Conservation (phyloP, 1,140 invertebrate species). For the Propsilocerus akamusi region DNA sequence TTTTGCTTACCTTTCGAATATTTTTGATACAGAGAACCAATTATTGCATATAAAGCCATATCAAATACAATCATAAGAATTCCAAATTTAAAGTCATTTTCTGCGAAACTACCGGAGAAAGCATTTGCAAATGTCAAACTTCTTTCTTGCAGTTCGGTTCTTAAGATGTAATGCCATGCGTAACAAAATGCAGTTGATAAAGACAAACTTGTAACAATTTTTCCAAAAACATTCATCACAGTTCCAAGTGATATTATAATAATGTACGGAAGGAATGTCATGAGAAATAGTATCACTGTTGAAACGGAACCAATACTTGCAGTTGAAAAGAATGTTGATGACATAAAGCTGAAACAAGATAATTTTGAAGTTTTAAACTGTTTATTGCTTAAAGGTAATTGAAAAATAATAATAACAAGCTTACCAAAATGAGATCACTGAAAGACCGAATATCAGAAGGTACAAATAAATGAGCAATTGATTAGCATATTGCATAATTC, state of each 20-base stretch:
- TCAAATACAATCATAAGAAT: conserved; percentile 28
- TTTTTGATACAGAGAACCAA: conserved; percentile 22
- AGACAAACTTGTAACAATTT: conserved; percentile 28
- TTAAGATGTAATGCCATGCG: conserved; percentile 33
- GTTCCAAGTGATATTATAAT: conserved; percentile 42
- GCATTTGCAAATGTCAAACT: conserved; percentile 20
- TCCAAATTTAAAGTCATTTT: conserved; percentile 14
- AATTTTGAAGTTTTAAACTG: conserved; percentile 4
- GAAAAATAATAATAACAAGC: conserved; percentile 10
- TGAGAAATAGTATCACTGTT: conserved; percentile 35
- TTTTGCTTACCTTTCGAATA: not conserved
- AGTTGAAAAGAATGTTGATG: conserved; percentile 39
- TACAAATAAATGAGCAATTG: conserved; percentile 31
- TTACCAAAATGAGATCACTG: conserved; percentile 40
- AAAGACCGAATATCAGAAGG: conserved; percentile 33
- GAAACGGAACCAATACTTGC: conserved; percentile 42
- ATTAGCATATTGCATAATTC: conserved; percentile 33
- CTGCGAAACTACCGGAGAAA: conserved; percentile 20
- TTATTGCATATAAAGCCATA: conserved; percentile 23
- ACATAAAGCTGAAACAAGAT: conserved; percentile 35
- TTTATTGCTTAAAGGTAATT: not conserved
- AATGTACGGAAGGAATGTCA: conserved; percentile 41
- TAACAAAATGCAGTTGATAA: conserved; percentile 40
- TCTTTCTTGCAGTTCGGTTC: conserved; percentile 34
- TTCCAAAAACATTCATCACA: conserved; percentile 28